phyloP scores from a whole-genome alignment of 2,797 vertebrate genomes.

The Antennarius maculatus region DNA sequence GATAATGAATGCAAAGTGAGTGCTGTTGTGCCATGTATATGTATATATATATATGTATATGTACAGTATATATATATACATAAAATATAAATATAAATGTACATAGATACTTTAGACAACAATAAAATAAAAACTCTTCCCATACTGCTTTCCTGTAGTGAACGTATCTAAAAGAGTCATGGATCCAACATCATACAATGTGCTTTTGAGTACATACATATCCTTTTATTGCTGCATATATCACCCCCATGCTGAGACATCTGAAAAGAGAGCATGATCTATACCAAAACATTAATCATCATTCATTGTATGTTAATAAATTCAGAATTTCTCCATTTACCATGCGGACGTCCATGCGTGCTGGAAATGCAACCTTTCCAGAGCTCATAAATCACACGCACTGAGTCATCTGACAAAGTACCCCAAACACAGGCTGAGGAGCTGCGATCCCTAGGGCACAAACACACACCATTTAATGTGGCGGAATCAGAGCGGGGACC shows the following conservation, averaged over 20 bases:
- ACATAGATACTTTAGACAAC: conserved; percentile 52
- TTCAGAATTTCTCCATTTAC: conserved; percentile 90
- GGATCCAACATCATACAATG: conserved; percentile 69
- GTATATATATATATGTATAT: conserved; percentile 54
- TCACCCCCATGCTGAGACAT: conserved; percentile 83
- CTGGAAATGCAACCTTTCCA: conserved; percentile 88
- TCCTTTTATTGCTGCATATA: conserved; percentile 86
- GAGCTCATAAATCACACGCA: conserved; percentile 86
- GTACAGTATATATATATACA: conserved; percentile 54
- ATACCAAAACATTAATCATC: conserved; percentile 89
- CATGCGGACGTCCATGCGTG: conserved; percentile 84
- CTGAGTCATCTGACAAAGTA: conserved; percentile 88
- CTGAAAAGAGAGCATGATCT: conserved; percentile 85
- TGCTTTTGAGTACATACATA: conserved; percentile 81
- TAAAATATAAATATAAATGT: conserved; percentile 48
- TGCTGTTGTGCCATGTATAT: conserved; percentile 38
- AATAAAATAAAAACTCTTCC: conserved; percentile 48
- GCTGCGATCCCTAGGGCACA: conserved; percentile 83
- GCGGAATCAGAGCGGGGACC: conserved; percentile 79
- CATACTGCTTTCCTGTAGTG: conserved; percentile 51
- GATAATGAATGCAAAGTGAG: conserved; percentile 66
- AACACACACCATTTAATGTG: conserved; percentile 85
- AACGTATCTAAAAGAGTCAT: conserved; percentile 66
- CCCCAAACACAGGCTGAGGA: conserved; percentile 83
- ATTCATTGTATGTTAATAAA: conserved; percentile 93